phyloP scores from a whole-genome alignment of 2,797 vertebrate species.

The Typhlichthys subterraneus region DNA sequence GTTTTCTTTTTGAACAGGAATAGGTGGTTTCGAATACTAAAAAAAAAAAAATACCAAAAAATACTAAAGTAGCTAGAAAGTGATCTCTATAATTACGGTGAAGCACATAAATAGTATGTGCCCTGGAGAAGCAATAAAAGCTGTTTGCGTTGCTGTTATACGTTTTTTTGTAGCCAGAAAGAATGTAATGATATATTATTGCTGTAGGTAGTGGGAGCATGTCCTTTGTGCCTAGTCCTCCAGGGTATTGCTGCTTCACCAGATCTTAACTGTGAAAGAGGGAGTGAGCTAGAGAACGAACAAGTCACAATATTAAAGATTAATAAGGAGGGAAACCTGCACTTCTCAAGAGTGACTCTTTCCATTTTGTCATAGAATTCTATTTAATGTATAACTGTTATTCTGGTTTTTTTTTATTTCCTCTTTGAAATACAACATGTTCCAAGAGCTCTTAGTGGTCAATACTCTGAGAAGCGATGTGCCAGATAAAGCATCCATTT shows the following conservation, averaged over 20 bases:
- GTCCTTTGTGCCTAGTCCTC: constrained; percentile 66
- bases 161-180: constrained; percentile 45
- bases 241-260: constrained; percentile 70
- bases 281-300: neutral
- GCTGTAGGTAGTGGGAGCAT: constrained; percentile 70
- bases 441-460: no score
- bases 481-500: no score
- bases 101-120: constrained; percentile 64
- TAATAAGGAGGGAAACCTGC: constrained; percentile 62
- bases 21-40: constrained; percentile 7
- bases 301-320: constrained; percentile 68
- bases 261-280: constrained; percentile 57
- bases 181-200: constrained; percentile 73
- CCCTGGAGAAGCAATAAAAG: constrained; percentile 78
- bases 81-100: constrained; percentile 35
- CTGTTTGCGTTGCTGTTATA: constrained; percentile 72
- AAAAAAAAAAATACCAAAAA: constrained; percentile 11
- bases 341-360: constrained; percentile 65
- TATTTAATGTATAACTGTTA: neutral
- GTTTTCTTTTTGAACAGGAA: constrained; percentile 8
- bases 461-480: no score
- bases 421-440: neutral
- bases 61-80: constrained; percentile 49
- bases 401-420: constrained; percentile 3
- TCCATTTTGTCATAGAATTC: constrained; percentile 66